Evolutionary conservation across 2,113 vertebrate genomes (phyloP).

Genomic region (Notechis scutatus): DNA sequence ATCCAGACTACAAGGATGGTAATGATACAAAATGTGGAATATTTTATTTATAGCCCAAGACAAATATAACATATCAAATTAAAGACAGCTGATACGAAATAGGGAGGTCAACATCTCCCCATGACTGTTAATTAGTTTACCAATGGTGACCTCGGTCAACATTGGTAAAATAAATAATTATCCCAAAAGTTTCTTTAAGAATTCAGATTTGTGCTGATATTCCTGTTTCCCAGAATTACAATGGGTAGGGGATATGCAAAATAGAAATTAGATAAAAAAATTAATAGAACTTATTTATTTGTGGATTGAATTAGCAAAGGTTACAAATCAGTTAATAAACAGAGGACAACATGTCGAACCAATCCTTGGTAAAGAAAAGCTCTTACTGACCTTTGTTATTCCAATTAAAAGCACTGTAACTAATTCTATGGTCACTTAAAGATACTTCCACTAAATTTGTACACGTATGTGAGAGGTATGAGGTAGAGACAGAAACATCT

Average conservation of each 20-base stretch:
- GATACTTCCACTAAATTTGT: neutral
- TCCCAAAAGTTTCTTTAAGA: too few relatives aligned
- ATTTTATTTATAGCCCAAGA: neutral
- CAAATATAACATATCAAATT: neutral
- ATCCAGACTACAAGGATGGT: neutral
- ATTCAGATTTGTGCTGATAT: too few relatives aligned
- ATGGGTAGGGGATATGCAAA: neutral
- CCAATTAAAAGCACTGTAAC: neutral
- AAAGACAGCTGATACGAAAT: neutral
- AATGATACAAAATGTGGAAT: neutral
- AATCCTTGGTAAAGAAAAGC: neutral
- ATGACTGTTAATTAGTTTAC: too few relatives aligned
- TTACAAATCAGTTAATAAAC: neutral
- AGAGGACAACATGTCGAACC: neutral
- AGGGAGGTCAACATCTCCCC: too few relatives aligned
- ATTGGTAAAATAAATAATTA: too few relatives aligned
- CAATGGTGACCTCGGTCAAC: too few relatives aligned
- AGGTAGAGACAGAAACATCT: neutral
- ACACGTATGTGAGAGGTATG: neutral
- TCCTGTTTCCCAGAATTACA: neutral
- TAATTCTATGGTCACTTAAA: neutral
- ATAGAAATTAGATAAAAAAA: neutral
- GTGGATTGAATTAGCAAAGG: neutral
- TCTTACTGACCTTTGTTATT: neutral
- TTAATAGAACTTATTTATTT: neutral